Percentiles rank a stretch among this genome's conserved stretches.
These are phyloP conservation scores for Xerus inauris DNA, from an alignment of 2,113 vertebrate genomes.

Conservation along the genomic window DNA sequence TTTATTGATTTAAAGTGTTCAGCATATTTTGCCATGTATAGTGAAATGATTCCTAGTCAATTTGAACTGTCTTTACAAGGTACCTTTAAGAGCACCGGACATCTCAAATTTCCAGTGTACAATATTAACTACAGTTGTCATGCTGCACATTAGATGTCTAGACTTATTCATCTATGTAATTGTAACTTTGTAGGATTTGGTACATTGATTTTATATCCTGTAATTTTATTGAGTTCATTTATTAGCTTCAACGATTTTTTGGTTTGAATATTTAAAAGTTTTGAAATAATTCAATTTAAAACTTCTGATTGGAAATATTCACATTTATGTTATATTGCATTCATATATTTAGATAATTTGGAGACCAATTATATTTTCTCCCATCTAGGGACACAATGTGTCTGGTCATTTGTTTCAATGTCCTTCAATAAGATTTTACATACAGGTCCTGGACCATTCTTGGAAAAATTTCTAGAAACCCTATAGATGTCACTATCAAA, in stretches of 20 bases:
- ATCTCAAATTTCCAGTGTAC: not conserved
- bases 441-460: not conserved
- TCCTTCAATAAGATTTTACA: not conserved
- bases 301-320: not conserved
- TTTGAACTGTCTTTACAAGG: too few relatives aligned
- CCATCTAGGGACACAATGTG: too few relatives aligned
- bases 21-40: too few relatives aligned
- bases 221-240: not conserved
- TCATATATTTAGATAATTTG: not conserved
- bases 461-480: not conserved
- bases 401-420: not conserved
- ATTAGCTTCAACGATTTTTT: not conserved
- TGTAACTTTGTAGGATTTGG: not conserved
- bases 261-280: not conserved
- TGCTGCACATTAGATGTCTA: not conserved
- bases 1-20: too few relatives aligned
- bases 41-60: too few relatives aligned
- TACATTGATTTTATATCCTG: not conserved
- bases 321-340: not conserved
- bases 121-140: not conserved
- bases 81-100: not conserved
- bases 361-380: not conserved
- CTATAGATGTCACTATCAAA: not conserved
- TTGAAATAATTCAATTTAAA: not conserved
- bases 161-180: not conserved